Evolutionary conservation across 2,797 vertebrate species (phyloP), one percentile per base, ranked within the genome.

Genomic region (Myotis vivesi): DNA sequence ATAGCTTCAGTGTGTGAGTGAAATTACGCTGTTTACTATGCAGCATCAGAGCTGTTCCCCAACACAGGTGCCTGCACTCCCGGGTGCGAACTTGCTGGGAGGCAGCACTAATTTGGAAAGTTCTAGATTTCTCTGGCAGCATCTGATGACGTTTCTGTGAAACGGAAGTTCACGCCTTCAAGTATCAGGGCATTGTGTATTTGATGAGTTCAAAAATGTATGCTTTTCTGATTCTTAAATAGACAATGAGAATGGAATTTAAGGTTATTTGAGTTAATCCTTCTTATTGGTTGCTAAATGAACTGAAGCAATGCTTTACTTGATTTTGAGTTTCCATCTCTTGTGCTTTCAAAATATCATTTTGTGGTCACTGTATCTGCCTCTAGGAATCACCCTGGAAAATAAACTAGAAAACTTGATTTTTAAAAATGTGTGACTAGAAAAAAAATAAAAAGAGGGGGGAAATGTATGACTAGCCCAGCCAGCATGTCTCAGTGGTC

Each of bases 21-120:
- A 96, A 97, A 96, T 97, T 94, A 84, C 8, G 30, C 90, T 88
- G 77, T 95, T 96, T 97, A 96, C 94, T 97, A 96, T 57, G 25
- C 55, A 85, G 86, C 85, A 49, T 66, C 83, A 82, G 95, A 92
- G 28, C 92, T 84, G 51, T 38, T 88, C 62, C 97, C 95, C 64
- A 72, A 10, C 89, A 25, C 57, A 17, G 69, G 73, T 33, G 79
- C 46, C 89, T 66, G 15, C 25, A 66, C 93, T 96, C 72, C 73
- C 53, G 36, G 22, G 55, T 23, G 20, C 20, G 49, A 89, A 55
- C 55, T 73, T 82, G 46, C 51, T 75, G 76, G 88, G 25, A 68
- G 62, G 23, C 12, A 51, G 23, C 49, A 49, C 19, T 28, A 10
- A 66, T 49, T 72, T 62, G 16, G 69, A 90, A 71, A 73, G 11